Conservation (phyloP, 64 coral and sea anemone species). For the Astreopora myriophthalma region DNA sequence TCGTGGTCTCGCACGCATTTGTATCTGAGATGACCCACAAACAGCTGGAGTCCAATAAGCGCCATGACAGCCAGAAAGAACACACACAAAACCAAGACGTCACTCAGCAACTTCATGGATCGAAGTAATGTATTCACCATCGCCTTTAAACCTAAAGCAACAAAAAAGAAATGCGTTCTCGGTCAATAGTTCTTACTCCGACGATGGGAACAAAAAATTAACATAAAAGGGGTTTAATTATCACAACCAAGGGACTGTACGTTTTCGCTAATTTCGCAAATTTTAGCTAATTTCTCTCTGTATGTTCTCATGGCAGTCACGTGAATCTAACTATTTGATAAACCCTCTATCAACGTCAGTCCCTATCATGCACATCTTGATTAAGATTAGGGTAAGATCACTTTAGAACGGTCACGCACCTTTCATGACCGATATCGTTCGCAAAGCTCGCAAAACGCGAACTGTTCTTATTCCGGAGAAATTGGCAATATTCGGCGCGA, state of each 20-base stretch:
- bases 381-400: no score
- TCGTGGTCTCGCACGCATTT: constrained; percentile 54
- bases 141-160: constrained; percentile 46
- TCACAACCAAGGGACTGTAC: no score
- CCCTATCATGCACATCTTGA: no score
- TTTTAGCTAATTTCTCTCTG: no score
- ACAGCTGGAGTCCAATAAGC: constrained; percentile 63
- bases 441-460: constrained; percentile 74
- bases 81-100: constrained; percentile 68
- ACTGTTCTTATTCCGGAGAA: constrained; percentile 79
- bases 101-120: constrained; percentile 71
- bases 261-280: no score
- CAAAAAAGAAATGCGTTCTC: background rate
- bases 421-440: constrained; percentile 80
- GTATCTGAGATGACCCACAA: constrained; percentile 65
- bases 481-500: constrained; percentile 71
- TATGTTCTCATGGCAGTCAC: no score
- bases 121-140: constrained; percentile 80
- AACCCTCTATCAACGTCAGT: no score
- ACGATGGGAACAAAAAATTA: background rate
- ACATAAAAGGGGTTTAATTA: background rate
- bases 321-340: no score
- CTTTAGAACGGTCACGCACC: background rate
- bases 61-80: constrained; percentile 73
- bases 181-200: background rate